These are phyloP conservation scores for Steatornis caripensis DNA, from an alignment of 2,113 vertebrate genomes.

Conservation along the genomic window DNA sequence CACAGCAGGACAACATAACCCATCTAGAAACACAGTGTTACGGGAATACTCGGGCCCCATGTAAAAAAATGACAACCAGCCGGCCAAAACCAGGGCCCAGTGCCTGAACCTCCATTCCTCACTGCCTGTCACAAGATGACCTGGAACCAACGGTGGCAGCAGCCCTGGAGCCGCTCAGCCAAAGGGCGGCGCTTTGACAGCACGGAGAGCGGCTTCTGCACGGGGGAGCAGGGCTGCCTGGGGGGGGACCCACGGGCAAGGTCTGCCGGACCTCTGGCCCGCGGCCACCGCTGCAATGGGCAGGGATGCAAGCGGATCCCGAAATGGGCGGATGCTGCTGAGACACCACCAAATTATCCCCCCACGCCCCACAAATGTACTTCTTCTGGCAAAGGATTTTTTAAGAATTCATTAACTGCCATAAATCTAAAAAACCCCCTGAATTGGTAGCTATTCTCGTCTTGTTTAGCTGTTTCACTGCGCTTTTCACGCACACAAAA, in stretches of 20 bases:
- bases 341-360: neutral
- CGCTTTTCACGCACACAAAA: neutral
- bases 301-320: neutral
- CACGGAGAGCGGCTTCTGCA: fast-evolving
- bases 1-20: fast-evolving
- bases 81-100: fast-evolving
- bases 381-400: neutral
- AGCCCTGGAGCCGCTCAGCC: too few species aligned
- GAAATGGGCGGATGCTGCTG: fast-evolving
- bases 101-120: neutral
- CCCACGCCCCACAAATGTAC: too few species aligned
- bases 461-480: neutral
- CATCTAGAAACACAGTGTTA: fast-evolving
- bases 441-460: neutral
- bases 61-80: neutral
- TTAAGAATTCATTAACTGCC: too few species aligned
- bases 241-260: neutral
- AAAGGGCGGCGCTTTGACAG: neutral
- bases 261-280: neutral
- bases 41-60: fast-evolving
- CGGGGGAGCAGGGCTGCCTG: neutral
- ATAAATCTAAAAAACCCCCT: too few species aligned
- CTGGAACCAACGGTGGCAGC: neutral
- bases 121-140: neutral
- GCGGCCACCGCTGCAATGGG: fast-evolving